Conservation (phyloP, 2,888 invertebrate genomes). For the Mayetiola destructor region DNA sequence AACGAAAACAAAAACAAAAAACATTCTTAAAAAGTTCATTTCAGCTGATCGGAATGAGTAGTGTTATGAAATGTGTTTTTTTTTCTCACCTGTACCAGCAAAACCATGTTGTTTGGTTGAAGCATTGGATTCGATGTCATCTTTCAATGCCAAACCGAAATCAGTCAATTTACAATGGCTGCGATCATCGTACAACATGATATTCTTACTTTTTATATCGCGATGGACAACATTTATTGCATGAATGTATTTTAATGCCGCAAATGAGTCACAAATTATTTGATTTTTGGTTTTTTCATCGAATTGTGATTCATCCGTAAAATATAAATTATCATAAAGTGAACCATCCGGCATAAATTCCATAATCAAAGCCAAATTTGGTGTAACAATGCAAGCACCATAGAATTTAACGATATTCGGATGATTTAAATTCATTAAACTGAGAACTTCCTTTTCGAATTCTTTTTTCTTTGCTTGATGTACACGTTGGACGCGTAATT, state of each 20-base stretch:
- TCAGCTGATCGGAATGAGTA: too few relatives aligned
- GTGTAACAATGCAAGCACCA: not conserved
- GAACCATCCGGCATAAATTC: constrained; percentile 7
- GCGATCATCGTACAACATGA: not conserved
- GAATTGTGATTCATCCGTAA: not conserved
- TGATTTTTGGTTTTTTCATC: not conserved
- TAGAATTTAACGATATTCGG: not conserved
- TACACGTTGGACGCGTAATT: constrained; percentile 9
- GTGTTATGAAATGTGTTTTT: too few relatives aligned
- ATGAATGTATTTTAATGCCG: constrained; percentile 7
- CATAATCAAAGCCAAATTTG: constrained; percentile 5
- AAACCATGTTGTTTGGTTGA: not conserved
- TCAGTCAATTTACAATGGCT: constrained; percentile 8
- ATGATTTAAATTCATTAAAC: not conserved
- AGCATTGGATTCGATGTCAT: not conserved
- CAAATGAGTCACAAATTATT: not conserved
- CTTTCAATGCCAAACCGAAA: constrained; percentile 11
- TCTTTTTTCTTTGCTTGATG: not conserved
- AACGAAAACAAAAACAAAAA: too few relatives aligned
- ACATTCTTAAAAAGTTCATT: too few relatives aligned
- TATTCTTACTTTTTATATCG: constrained; percentile 11
- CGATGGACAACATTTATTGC: not conserved
- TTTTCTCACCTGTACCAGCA: constrained; percentile 2
- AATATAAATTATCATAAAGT: constrained; percentile 12
- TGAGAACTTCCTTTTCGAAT: constrained; percentile 7